Base-by-base conservation (phyloP, 2,888 invertebrate species). In the Fabriciana adippe region DNA sequence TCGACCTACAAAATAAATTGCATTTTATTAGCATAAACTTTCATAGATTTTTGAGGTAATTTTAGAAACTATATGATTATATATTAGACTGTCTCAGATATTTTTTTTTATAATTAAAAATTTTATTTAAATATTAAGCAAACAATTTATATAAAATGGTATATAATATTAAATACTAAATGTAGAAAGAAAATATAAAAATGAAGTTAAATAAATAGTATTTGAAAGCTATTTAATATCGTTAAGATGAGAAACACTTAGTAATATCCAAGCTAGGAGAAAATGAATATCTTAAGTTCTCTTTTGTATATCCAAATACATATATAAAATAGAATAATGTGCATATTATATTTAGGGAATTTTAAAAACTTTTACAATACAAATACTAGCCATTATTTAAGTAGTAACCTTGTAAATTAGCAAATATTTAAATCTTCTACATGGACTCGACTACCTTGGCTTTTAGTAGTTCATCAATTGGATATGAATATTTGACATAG, bases 11-110 rank as follows among this genome's bases (percentile, higher is more conserved):
- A 86, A 89, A 85, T 80, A 87, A 87, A 90, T 87, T 91, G 90
- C 88, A 90, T 90, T 89, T 87, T 88, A 90, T 90, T 89, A 87
- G 83, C 88, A 88, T 88, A 87, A 88, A 87, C 87, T 89, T 90
- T 92, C 87, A 82, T 86, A 67, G 70, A 65, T 68, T 70, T 66
- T 68, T 64, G 55, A 66, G 64, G 55, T 71, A 59, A 59, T 59
- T 59, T 67, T 70, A 69, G 72, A 70, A 72, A 68, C 71, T 69
- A 64, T 69, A 64, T 59, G 45, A 64, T 63, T 45, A 63, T 54
- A 45, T 41, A 55, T 41, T 41, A 47, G 54, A 26, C 45, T 54
- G 45, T 45, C 47, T 54, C 21, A 5, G 11, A 63, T 54, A 62
- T 8, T 21, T 13, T 21, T 13, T 50, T 35, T 8, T 8, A 3